These are phyloP conservation scores for Agonopterix arenella DNA, from an alignment of 2,888 invertebrate genomes.

Conservation along the genomic window DNA sequence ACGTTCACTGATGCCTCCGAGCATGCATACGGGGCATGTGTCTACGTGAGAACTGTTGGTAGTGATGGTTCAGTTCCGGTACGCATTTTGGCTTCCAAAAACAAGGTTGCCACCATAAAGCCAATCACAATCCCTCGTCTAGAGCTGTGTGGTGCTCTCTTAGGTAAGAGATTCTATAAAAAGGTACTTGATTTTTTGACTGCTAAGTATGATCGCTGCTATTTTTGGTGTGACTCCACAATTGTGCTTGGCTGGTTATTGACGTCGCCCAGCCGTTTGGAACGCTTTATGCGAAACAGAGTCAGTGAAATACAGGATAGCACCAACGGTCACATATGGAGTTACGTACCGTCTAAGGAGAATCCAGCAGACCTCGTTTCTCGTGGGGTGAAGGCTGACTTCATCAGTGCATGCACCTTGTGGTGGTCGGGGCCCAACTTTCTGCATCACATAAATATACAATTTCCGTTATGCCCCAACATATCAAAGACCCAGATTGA, in stretches of 20 bases:
- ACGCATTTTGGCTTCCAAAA: neutral
- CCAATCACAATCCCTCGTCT: neutral
- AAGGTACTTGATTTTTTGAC: neutral
- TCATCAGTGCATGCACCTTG: neutral
- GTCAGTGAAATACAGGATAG: neutral
- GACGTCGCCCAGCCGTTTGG: neutral
- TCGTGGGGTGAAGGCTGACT: conserved; percentile 9
- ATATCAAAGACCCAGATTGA: neutral
- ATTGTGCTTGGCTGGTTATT: conserved; percentile 1
- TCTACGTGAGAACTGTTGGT: neutral
- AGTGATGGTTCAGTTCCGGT: neutral
- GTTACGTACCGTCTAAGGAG: no score
- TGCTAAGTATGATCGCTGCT: conserved; percentile 1
- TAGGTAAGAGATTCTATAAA: neutral
- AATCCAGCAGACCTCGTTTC: conserved; percentile 11
- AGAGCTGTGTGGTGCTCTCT: neutral
- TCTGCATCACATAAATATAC: neutral
- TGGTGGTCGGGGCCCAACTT: neutral
- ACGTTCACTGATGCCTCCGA: neutral
- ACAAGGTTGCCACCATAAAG: neutral
- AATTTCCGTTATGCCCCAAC: neutral
- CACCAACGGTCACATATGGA: neutral
- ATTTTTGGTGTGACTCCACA: conserved; percentile 2
- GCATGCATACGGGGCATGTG: neutral
- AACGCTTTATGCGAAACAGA: neutral